Percentiles rank a stretch among this genome's conserved stretches.
phyloP scores from a whole-genome alignment of 2,888 invertebrate species.

The Ochropleura plecta region DNA sequence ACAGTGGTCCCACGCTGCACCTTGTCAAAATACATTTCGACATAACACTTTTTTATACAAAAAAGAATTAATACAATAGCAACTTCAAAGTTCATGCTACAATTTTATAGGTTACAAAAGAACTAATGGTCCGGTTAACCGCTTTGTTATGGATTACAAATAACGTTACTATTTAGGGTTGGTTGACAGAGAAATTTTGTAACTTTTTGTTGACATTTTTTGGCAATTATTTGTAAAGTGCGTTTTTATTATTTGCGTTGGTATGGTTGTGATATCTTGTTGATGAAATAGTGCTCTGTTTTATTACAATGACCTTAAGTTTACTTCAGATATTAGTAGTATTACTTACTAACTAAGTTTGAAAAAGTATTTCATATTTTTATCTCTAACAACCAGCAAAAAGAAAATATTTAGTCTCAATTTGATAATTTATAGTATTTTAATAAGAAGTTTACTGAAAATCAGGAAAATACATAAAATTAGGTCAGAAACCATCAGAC shows the following conservation, averaged over 20 bases:
- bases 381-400: too few relatives aligned
- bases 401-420: too few relatives aligned
- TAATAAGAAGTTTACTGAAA: too few relatives aligned
- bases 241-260: not conserved
- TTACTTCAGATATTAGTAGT: not conserved
- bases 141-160: slow-evolving; percentile 80
- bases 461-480: too few relatives aligned
- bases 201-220: slow-evolving; percentile 25
- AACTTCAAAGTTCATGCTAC: slow-evolving; percentile 55
- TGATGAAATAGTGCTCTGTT: not conserved
- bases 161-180: slow-evolving; percentile 69
- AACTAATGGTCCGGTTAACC: slow-evolving; percentile 86
- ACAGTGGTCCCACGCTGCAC: slow-evolving; percentile 71
- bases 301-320: not conserved
- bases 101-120: slow-evolving; percentile 76
- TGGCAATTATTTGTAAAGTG: slow-evolving; percentile 52
- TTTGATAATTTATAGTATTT: too few relatives aligned
- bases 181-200: slow-evolving; percentile 49
- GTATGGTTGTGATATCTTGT: not conserved
- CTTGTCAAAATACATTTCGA: slow-evolving; percentile 72
- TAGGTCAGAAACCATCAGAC: too few relatives aligned
- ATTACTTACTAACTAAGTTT: too few relatives aligned
- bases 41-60: slow-evolving; percentile 55
- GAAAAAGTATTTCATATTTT: too few relatives aligned
- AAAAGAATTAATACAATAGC: slow-evolving; percentile 61